A percentile compares a stretch with the other conserved stretches of the same genome.
Evolutionary conservation across 2,888 invertebrate genomes (phyloP).

Genomic region (Alloscopus bannaensis): DNA sequence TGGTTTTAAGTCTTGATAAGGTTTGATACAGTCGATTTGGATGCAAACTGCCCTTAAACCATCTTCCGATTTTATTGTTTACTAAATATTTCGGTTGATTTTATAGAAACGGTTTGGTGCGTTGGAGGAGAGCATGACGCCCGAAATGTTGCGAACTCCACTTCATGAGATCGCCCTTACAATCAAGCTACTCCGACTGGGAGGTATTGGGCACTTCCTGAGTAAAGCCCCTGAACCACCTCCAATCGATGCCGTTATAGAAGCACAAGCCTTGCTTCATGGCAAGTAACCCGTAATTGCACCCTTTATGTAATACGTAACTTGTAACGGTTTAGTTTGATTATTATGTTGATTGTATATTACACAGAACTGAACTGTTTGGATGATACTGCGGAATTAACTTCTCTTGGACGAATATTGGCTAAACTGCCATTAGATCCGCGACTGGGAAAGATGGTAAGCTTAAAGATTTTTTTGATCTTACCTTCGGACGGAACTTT

Average conservation of each 20-base stretch:
- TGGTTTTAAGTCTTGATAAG: no score
- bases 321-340: no score
- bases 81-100: no score
- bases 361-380: constrained; percentile 94
- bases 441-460: constrained; percentile 91
- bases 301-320: no score
- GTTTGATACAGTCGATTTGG: not conserved
- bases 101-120: constrained; percentile 80
- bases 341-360: constrained; percentile 60
- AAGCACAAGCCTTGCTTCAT: constrained; percentile 89
- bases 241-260: constrained; percentile 97
- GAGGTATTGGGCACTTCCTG: constrained; percentile 94
- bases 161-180: constrained; percentile 95
- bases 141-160: constrained; percentile 98
- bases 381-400: constrained; percentile 90
- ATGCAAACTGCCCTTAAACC: not conserved
- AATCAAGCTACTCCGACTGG: constrained; percentile 91
- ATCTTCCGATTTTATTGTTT: no score
- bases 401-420: constrained; percentile 93
- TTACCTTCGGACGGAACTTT: not conserved
- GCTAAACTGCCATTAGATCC: constrained; percentile 98
- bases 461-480: not conserved
- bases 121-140: constrained; percentile 92
- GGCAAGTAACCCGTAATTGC: no score
- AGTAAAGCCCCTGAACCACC: constrained; percentile 97